A percentile compares a stretch with the other conserved stretches of the same genome.
Conservation (phyloP, 2,888 invertebrate genomes). For the Acanthacorydalis orientalis region DNA sequence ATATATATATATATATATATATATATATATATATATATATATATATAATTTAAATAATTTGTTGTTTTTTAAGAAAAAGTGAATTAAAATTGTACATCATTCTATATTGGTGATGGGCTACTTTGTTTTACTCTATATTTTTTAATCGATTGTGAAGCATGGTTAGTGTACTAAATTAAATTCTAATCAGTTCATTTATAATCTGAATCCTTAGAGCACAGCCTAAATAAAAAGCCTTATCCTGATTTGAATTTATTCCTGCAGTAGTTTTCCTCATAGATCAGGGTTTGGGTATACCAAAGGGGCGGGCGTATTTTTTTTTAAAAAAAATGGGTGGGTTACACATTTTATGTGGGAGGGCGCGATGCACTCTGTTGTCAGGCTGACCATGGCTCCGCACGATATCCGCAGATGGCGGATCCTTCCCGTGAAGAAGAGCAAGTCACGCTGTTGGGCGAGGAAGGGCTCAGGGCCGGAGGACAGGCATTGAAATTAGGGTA, state of each 20-base stretch:
- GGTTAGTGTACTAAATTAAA: too few relatives aligned
- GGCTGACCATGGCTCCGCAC: slow-evolving; percentile 40
- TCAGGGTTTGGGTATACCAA: slow-evolving; percentile 1
- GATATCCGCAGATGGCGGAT: slow-evolving; percentile 86
- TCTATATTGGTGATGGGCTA: too few relatives aligned
- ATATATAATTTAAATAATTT: too few relatives aligned
- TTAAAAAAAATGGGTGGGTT: background rate
- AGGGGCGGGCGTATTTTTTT: background rate
- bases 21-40: too few relatives aligned
- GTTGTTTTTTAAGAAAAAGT: too few relatives aligned
- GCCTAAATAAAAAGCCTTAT: too few relatives aligned
- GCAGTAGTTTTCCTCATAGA: background rate
- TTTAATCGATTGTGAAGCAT: too few relatives aligned
- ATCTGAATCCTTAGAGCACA: too few relatives aligned
- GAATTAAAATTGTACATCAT: too few relatives aligned
- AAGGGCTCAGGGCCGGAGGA: slow-evolving; percentile 85
- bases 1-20: too few relatives aligned
- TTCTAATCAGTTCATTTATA: too few relatives aligned
- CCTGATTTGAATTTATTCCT: background rate
- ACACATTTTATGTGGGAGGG: slow-evolving; percentile 19
- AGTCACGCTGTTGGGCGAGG: slow-evolving; percentile 91
- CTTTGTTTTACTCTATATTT: too few relatives aligned
- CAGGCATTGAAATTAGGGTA: slow-evolving; percentile 97
- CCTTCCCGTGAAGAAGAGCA: slow-evolving; percentile 91
- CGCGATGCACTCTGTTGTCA: slow-evolving; percentile 42